phyloP scores from a whole-genome alignment of 2,797 vertebrate genomes.

The Lycodopsis pacificus region DNA sequence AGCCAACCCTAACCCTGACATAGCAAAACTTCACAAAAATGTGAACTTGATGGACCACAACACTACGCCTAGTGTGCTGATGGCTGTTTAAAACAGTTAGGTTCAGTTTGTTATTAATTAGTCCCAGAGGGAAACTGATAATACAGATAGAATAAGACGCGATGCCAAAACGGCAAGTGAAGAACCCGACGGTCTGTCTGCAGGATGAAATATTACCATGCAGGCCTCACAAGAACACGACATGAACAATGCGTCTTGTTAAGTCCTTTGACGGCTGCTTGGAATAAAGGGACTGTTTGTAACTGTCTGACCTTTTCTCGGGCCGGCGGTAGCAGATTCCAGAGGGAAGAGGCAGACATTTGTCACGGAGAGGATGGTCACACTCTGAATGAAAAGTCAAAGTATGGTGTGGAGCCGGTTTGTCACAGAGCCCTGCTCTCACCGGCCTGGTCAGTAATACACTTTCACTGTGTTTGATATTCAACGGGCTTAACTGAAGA shows the following conservation, averaged over 20 bases:
- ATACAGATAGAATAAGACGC: background rate
- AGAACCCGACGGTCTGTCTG: background rate
- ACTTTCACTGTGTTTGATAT: slow-evolving; percentile 35
- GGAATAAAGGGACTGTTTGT: slow-evolving; percentile 40
- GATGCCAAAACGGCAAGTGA: background rate
- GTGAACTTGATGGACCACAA: slow-evolving; percentile 1
- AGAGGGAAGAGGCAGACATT: slow-evolving; percentile 30
- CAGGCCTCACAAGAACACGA: slow-evolving; percentile 19
- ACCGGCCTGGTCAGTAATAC: slow-evolving; percentile 13
- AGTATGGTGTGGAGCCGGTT: slow-evolving; percentile 19
- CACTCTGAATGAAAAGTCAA: slow-evolving; percentile 37
- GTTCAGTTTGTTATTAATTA: slow-evolving; percentile 11
- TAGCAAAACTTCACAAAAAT: background rate
- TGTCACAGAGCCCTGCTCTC: slow-evolving; percentile 33
- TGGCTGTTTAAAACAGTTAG: slow-evolving; percentile 2
- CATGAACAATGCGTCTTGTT: slow-evolving; percentile 39
- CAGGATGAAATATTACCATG: background rate
- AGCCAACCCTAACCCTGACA: background rate
- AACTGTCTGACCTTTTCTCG: slow-evolving; percentile 51
- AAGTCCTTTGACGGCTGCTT: slow-evolving; percentile 19
- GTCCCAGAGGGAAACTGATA: background rate
- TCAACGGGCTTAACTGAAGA: slow-evolving; percentile 4
- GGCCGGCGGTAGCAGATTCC: slow-evolving; percentile 33
- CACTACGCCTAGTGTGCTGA: background rate
- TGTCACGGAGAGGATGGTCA: slow-evolving; percentile 39